Evolutionary conservation across 2,113 vertebrate genomes (phyloP).

Genomic region (Callospermophilus lateralis): DNA sequence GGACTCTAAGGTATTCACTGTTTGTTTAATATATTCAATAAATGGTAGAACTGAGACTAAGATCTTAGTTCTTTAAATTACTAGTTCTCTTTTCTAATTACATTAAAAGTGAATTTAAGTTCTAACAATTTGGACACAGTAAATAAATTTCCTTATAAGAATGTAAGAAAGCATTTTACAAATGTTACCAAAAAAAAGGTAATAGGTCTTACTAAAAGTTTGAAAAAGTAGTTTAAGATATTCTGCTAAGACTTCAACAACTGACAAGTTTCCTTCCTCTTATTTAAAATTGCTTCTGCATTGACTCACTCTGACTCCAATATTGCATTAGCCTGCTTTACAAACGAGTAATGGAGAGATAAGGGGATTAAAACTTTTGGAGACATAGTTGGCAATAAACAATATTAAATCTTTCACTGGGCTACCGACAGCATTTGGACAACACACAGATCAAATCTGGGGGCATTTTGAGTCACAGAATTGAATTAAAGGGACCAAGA

Average conservation of each 20-base stretch:
- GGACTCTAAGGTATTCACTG: background rate
- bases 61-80: constrained; percentile 30
- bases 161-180: background rate
- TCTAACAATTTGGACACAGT: constrained; percentile 22
- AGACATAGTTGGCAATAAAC: constrained; percentile 82
- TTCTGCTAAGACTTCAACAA: constrained; percentile 38
- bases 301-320: constrained; percentile 67
- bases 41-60: constrained; percentile 18
- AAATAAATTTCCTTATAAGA: constrained; percentile 30
- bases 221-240: constrained; percentile 51
- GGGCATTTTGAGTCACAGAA: constrained; percentile 66
- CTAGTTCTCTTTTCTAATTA: constrained; percentile 8
- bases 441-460: constrained; percentile 75
- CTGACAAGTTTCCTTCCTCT: constrained; percentile 54
- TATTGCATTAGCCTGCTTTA: constrained; percentile 72
- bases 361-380: constrained; percentile 80
- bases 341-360: constrained; percentile 69
- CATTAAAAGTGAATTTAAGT: constrained; percentile 51
- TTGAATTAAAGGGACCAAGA: constrained; percentile 68
- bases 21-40: constrained; percentile 6
- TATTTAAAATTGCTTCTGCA: constrained; percentile 66
- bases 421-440: constrained; percentile 72
- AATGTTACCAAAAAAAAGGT: background rate
- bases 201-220: constrained; percentile 27
- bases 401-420: constrained; percentile 79